A percentile compares a stretch with the other conserved stretches of the same genome.
Conservation (phyloP, 2,113 vertebrate genomes). For the Strigops habroptila region DNA sequence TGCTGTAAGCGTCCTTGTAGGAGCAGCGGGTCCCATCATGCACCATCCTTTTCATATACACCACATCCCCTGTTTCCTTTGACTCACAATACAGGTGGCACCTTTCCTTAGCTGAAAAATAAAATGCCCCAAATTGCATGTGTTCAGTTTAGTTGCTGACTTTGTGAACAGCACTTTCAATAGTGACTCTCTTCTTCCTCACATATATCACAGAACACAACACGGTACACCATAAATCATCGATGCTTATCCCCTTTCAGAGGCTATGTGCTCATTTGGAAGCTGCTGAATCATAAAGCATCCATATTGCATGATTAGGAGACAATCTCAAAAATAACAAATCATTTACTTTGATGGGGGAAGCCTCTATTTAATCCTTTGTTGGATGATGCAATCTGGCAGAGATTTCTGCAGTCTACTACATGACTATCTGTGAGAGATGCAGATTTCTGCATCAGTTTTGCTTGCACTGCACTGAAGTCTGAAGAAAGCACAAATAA, state of each 20-base stretch:
- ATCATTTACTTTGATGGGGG: not conserved
- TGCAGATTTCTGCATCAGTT: not conserved
- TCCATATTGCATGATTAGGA: not conserved
- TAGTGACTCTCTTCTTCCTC: not conserved
- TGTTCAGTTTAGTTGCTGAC: not conserved
- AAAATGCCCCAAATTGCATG: not conserved
- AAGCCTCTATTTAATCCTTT: not conserved
- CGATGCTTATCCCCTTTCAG: not conserved
- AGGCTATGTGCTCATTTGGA: not conserved
- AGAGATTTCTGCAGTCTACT: not conserved
- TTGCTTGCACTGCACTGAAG: not conserved
- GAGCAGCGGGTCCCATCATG: constrained; percentile 94
- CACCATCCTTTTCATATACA: constrained; percentile 88
- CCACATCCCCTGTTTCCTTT: constrained; percentile 85
- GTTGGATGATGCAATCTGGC: not conserved
- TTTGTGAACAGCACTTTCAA: not conserved
- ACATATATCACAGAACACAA: not conserved
- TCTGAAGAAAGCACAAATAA: not conserved
- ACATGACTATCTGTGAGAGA: not conserved
- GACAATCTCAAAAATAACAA: not conserved
- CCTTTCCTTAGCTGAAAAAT: constrained; percentile 85
- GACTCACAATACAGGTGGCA: constrained; percentile 93
- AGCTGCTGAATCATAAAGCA: not conserved
- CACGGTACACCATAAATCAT: not conserved
- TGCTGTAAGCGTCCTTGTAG: constrained; percentile 92